Base-by-base conservation (phyloP, 2,888 invertebrate species). In the Gibbula magus region DNA sequence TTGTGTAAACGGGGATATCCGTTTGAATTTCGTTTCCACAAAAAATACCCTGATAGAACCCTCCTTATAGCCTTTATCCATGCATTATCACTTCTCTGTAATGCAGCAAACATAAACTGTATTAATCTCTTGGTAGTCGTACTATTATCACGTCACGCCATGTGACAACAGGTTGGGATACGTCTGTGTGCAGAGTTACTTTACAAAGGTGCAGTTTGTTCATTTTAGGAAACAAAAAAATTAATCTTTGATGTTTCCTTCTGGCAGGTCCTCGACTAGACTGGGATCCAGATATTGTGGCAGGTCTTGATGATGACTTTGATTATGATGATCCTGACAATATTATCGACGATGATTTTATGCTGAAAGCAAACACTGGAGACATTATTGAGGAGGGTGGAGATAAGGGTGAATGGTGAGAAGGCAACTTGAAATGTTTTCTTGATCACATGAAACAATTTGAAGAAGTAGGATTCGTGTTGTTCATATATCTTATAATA, bases 221-320 rank as follows among this genome's bases (percentile, higher is more conserved):
- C 35, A 35, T 35, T 35, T 45, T 45, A 45, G 13, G 10, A 1
- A 45, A 45, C 5, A 10, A 13, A 45, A 5, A 8, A 5, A 35
- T 45, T 67, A 66, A 8, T 35, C 52, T 13, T 70, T 35, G 18
- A 67, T 70, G 4, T 70, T 67, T 16, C 7, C 39, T 39, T 75
- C 75, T 83, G 80, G 20, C 79, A 91, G 93, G 93, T 10, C 93
- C 93, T 10, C 89, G 89, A 80, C 89, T 91, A 22, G 92, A 98
- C 91, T 94, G 97, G 93, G 99, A 99, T 92, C 97, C 98, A 0
- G 99, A 99, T 89, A 94, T 99, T 51, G 95, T 98, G 0, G 98
- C 97, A 5, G 98, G 97, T 0, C 94, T 99, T 93, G 98, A 98
- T 91, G 97, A 97, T 83, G 98, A 98, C 75, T 98, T 97, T 92